These are phyloP conservation scores for Agelaius tricolor DNA, from an alignment of 2,113 vertebrate genomes.

Conservation along the genomic window DNA sequence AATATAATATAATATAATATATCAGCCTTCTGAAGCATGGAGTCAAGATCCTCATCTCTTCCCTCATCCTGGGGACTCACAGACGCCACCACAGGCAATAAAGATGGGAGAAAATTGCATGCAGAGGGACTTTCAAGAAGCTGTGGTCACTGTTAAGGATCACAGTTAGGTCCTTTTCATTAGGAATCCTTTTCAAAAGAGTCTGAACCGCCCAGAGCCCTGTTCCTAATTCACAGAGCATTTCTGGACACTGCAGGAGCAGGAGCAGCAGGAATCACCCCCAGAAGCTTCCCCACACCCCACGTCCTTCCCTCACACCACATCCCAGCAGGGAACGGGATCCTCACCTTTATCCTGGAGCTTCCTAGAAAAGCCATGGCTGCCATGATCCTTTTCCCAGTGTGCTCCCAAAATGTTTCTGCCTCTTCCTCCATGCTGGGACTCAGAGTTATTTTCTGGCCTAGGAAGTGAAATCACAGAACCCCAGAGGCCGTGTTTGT, in stretches of 20 bases:
- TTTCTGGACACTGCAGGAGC: not conserved
- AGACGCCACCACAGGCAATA: not conserved
- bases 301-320: not conserved
- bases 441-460: conserved; percentile 58
- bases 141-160: not conserved
- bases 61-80: no score
- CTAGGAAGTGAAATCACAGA: conserved; percentile 68
- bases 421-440: conserved; percentile 56
- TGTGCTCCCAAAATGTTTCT: conserved; percentile 60
- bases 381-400: conserved; percentile 68
- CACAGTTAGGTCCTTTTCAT: not conserved
- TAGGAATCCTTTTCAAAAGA: not conserved
- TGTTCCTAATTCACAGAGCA: not conserved
- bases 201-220: not conserved
- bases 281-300: no score
- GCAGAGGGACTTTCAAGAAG: not conserved
- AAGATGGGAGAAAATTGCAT: not conserved
- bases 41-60: no score
- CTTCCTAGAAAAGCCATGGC: conserved; percentile 77
- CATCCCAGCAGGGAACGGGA: not conserved
- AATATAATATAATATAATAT: no score
- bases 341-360: conserved; percentile 78
- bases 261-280: not conserved
- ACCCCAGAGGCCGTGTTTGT: not conserved
- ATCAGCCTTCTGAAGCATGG: no score